Evolutionary conservation across 2,113 vertebrate species (phyloP).

Genomic region (Cottus gobio): DNA sequence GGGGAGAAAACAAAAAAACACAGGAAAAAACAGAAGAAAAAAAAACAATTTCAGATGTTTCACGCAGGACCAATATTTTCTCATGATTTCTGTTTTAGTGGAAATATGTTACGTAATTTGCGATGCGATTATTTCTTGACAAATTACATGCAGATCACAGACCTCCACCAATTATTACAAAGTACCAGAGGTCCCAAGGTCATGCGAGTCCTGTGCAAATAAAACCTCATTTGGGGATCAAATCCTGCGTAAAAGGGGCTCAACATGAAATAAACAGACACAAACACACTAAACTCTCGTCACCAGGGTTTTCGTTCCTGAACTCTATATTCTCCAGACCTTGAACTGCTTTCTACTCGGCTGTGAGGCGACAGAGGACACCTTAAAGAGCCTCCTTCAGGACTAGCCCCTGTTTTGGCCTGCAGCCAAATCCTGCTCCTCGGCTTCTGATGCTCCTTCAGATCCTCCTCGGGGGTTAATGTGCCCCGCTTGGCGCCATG

Average conservation of each 20-base stretch:
- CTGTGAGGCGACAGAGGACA: conserved; percentile 21
- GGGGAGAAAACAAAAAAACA: neutral
- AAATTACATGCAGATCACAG: neutral
- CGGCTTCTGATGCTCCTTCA: conserved; percentile 42
- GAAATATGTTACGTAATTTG: neutral
- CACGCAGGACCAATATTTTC: neutral
- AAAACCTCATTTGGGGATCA: neutral
- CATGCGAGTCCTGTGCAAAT: neutral
- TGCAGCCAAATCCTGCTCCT: conserved; percentile 34
- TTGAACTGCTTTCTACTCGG: conserved; percentile 9
- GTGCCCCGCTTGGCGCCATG: conserved; percentile 12
- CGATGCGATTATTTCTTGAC: neutral
- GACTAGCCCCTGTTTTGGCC: conserved; percentile 26
- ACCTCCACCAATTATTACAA: neutral
- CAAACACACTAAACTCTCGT: neutral
- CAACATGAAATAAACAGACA: neutral
- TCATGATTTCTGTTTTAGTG: neutral
- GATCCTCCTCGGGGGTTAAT: conserved; percentile 46
- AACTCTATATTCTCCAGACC: conserved; percentile 4
- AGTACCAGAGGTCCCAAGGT: neutral
- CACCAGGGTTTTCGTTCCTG: neutral
- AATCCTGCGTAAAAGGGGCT: neutral
- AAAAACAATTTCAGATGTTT: neutral
- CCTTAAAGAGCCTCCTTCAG: conserved; percentile 34
- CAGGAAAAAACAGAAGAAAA: neutral